Base-by-base conservation (phyloP, 1,140 invertebrate species). In the Drosophila ohnishii region DNA sequence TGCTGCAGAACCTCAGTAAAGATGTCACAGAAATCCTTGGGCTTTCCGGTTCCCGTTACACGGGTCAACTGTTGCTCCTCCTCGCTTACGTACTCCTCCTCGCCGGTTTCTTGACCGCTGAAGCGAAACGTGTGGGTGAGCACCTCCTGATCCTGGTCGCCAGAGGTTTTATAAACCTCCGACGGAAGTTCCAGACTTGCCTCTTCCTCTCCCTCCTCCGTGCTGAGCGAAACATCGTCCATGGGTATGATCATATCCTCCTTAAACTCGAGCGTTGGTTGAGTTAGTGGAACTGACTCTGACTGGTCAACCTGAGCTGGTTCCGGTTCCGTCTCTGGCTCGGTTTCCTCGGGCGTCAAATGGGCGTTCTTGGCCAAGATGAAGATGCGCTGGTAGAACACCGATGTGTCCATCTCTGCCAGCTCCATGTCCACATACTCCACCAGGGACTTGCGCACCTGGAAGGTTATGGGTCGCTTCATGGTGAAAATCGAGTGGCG, bases 381-480 rank as follows among this genome's bases (percentile, higher is more conserved):
- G 10, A 76, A 90, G 9, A 91, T 79, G 16, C 90, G 86, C 32
- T 91, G 90, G 37, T 88, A 91, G 39, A 90, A 91, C 16, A 87
- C 78, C 16, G 80, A 80, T 2, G 86, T 84, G 2, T 67, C 58
- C 75, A 76, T 77, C 0, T 59, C 45, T 3, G 59, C n/a, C 28
- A 91, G 35, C 16, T 90, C 90, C 2, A 65, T 51, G 14, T 89
- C 85, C 39, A 88, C 84, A 35, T 78, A 84, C 9, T 88, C 84
- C 28, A 84, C 84, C 13, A 88, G 53, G 0, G 84, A 80, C 8
- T 75, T 78, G 19, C 85, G 80, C 60, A 88, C 74, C 63, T 78
- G 57, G n/a, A 88, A 88, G 7, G 66, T 34, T 5, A 47, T 3
- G 5, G 63, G 51, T 10, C 84, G 74, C 51, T 78, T 80, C 25